Evolutionary conservation across 35 echinoderm and acorn worm species (phyloP).

Genomic region (Stichopus chloronotus): DNA sequence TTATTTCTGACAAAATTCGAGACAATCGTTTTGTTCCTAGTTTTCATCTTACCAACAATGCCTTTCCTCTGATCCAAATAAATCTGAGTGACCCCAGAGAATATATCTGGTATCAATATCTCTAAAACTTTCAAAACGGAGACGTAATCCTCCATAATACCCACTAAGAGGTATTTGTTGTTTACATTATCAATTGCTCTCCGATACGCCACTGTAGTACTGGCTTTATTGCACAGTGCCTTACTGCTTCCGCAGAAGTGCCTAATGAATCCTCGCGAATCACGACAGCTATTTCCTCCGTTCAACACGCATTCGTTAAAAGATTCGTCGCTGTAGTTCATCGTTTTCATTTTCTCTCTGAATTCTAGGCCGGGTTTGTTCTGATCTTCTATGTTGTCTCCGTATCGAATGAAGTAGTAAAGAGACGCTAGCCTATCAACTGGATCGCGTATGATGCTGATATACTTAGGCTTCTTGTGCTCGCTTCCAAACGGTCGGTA

Average conservation of each 20-base stretch:
- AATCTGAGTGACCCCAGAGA: conserved; percentile 12
- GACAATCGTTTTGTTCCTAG: conserved; percentile 45
- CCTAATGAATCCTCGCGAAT: neutral
- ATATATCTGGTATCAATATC: conserved; percentile 37
- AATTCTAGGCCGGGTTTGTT: conserved; percentile 13
- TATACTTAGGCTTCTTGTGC: conserved; percentile 31
- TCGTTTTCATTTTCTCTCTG: conserved; percentile 8
- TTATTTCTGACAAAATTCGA: neutral
- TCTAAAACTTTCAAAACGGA: conserved; percentile 19
- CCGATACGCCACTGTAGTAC: neutral
- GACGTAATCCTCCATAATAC: conserved; percentile 51
- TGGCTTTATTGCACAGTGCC: neutral
- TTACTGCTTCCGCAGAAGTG: conserved; percentile 35
- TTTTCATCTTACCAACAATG: conserved; percentile 43
- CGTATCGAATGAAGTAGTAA: conserved; percentile 52
- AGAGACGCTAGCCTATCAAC: conserved; percentile 49
- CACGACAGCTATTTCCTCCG: neutral
- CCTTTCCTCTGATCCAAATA: conserved; percentile 11
- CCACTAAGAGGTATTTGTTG: conserved; percentile 20
- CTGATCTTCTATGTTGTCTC: neutral
- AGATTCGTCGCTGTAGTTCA: conserved; percentile 5
- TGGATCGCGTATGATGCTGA: conserved; percentile 54
- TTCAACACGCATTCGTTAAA: conserved; percentile 37
- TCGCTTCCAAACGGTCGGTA: neutral
- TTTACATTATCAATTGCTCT: conserved; percentile 6